Evolutionary conservation across 1,140 invertebrate genomes (phyloP), one percentile per base, ranked within the genome.

Genomic region (Olivierus martensii): DNA sequence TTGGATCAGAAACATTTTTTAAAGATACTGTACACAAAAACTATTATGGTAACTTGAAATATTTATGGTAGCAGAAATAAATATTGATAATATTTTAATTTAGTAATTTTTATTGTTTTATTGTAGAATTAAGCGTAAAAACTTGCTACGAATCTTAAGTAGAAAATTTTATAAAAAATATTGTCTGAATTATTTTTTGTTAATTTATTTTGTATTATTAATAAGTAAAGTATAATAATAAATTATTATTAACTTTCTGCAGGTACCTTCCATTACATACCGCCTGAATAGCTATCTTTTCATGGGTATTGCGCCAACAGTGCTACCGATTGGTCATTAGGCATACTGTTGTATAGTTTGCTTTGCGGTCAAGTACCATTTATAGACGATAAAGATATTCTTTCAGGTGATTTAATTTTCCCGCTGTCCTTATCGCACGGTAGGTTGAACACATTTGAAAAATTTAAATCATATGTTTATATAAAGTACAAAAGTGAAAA

Each of bases 351-450:
- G 3, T 83, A 74, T 62, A 80, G 81, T 63, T 78, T 83, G 76
- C 76, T 83, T 14, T 79, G 76, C 62, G 80, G 80, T 17, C 79
- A 83, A 65, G 80, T 83, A 66, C 80, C 81, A 17, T 82, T 81
- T 65, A 77, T 80, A 62, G 66, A 72, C 52, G 80, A 82, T 63
- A 73, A 79, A 47, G 76, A 82, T 62, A 82, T 82, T 56, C 61
- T 77, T 15, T 67, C 66, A 41, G 77, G 72, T 37, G 67, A 75
- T 56, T 52, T 76, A 14, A 61, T 62, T 45, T 79, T 77, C 60
- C 67, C 70, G 49, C 64, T 66, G 14, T 57, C 63, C 45, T 53
- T 77, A 14, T 72, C 70, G 43, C 51, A 59, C 60, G 71, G 71
- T 74, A 63, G 64, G 59, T 59, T 42, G 28, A 28, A n/a, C n/a